A percentile compares a stretch with the other conserved stretches of the same genome.
phyloP scores from a whole-genome alignment of 2,888 invertebrate genomes.

The Brenthis daphne region DNA sequence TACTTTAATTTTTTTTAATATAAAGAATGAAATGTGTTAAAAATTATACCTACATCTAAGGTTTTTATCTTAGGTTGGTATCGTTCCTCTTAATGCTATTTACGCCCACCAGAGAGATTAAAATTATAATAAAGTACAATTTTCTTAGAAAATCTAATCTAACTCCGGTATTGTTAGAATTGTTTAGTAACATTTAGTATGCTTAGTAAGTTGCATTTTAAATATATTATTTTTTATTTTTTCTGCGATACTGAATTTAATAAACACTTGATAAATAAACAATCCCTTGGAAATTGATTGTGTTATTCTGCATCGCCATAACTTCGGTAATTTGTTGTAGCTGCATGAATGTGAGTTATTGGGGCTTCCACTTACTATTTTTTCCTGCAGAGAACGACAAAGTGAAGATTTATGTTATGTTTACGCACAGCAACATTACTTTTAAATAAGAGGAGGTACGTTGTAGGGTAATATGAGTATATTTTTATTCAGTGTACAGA shows the following conservation, averaged over 20 bases:
- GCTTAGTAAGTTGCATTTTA: neutral
- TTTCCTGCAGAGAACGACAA: slow-evolving; percentile 41
- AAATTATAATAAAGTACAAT: too few relatives aligned
- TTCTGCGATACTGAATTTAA: slow-evolving; percentile 45
- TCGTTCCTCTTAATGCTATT: too few relatives aligned
- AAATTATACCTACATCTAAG: too few relatives aligned
- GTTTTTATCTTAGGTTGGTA: too few relatives aligned
- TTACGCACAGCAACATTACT: slow-evolving; percentile 55
- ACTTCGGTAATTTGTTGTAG: slow-evolving; percentile 51
- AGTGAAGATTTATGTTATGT: slow-evolving; percentile 54
- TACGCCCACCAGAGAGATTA: too few relatives aligned
- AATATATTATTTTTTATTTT: slow-evolving; percentile 42
- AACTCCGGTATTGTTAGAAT: neutral
- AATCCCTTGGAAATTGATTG: slow-evolving; percentile 52
- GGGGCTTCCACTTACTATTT: slow-evolving; percentile 38
- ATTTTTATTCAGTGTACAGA: slow-evolving; percentile 28
- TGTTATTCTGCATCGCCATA: slow-evolving; percentile 49
- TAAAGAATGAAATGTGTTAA: neutral
- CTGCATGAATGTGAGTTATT: slow-evolving; percentile 46
- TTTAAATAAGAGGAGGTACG: slow-evolving; percentile 36
- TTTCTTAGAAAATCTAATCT: neutral
- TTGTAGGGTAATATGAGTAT: slow-evolving; percentile 3
- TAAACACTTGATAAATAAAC: slow-evolving; percentile 55
- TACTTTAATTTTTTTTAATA: slow-evolving; percentile 2
- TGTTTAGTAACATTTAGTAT: neutral